Percentiles rank a stretch among this genome's conserved stretches.
phyloP scores from a whole-genome alignment of 2,797 vertebrate species.

The Leptatherina wallacei region DNA sequence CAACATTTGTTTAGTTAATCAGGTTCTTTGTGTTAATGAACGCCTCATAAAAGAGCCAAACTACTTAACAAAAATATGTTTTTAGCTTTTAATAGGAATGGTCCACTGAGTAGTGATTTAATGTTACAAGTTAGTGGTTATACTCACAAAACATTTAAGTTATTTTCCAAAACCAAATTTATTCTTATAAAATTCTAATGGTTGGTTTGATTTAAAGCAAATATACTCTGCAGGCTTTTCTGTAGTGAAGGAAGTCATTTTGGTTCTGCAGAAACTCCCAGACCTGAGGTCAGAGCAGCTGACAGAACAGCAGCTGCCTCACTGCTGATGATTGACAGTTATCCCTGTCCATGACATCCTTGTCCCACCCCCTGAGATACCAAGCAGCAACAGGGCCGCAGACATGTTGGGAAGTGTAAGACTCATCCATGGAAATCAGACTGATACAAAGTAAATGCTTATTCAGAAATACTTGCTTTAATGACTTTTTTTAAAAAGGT shows the following conservation, averaged over 20 bases:
- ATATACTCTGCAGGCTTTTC: not conserved
- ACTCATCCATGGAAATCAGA: not conserved
- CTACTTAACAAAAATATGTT: too few relatives aligned
- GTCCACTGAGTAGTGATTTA: too few relatives aligned
- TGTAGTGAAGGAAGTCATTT: not conserved
- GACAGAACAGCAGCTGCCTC: slow-evolving; percentile 41
- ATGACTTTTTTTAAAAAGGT: not conserved
- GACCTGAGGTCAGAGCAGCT: slow-evolving; percentile 24
- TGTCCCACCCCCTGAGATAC: not conserved
- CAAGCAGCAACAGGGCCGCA: not conserved
- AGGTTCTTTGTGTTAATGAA: too few relatives aligned
- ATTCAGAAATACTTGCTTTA: not conserved
- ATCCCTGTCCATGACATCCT: slow-evolving; percentile 14
- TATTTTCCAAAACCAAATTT: not conserved
- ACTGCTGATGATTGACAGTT: slow-evolving; percentile 42
- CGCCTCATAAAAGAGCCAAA: too few relatives aligned
- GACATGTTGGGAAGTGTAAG: not conserved
- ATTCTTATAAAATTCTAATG: not conserved
- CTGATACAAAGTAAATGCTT: not conserved
- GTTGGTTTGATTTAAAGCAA: not conserved
- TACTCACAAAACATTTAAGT: not conserved
- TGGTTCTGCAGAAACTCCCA: not conserved
- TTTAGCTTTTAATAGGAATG: too few relatives aligned
- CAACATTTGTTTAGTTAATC: too few relatives aligned
- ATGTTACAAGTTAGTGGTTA: too few relatives aligned